Percentiles rank a stretch among this genome's conserved stretches.
Evolutionary conservation across 1,140 invertebrate species (phyloP).

Genomic region (Apis cerana): DNA sequence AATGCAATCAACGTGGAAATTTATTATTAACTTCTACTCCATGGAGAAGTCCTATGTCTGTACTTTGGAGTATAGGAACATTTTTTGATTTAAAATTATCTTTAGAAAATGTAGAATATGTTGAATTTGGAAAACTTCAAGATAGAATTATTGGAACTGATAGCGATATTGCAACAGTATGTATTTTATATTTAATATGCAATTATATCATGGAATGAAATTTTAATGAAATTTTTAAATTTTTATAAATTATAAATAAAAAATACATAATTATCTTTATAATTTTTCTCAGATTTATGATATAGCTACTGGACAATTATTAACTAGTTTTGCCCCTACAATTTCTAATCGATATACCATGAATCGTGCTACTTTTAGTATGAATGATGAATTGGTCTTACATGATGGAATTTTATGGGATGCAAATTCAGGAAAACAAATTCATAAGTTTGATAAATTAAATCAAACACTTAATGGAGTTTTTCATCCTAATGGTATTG

Average conservation of each 20-base stretch:
- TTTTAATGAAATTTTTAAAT: background rate
- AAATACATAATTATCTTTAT: slow-evolving; percentile 10
- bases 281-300: slow-evolving; percentile 90
- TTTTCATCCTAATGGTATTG: slow-evolving; percentile 96
- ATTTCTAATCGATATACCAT: slow-evolving; percentile 95
- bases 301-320: slow-evolving; percentile 88
- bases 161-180: slow-evolving; percentile 87
- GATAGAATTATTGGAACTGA: slow-evolving; percentile 93
- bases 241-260: background rate
- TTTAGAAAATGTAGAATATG: slow-evolving; percentile 92
- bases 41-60: slow-evolving; percentile 91
- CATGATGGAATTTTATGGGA: slow-evolving; percentile 98
- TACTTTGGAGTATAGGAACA: slow-evolving; percentile 90
- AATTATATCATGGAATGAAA: background rate
- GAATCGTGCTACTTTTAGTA: slow-evolving; percentile 97
- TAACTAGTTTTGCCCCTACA: slow-evolving; percentile 88
- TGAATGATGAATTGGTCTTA: slow-evolving; percentile 95
- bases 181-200: slow-evolving; percentile 10
- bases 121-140: slow-evolving; percentile 95
- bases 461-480: slow-evolving; percentile 97
- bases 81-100: slow-evolving; percentile 88
- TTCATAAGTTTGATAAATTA: slow-evolving; percentile 99
- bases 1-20: slow-evolving; percentile 87
- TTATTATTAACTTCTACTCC: slow-evolving; percentile 92
- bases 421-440: slow-evolving; percentile 90